Percentiles rank a stretch among this genome's conserved stretches.
These are phyloP conservation scores for Stichopus chloronotus DNA, from an alignment of 35 echinoderm and acorn worm genomes.

Conservation along the genomic window DNA sequence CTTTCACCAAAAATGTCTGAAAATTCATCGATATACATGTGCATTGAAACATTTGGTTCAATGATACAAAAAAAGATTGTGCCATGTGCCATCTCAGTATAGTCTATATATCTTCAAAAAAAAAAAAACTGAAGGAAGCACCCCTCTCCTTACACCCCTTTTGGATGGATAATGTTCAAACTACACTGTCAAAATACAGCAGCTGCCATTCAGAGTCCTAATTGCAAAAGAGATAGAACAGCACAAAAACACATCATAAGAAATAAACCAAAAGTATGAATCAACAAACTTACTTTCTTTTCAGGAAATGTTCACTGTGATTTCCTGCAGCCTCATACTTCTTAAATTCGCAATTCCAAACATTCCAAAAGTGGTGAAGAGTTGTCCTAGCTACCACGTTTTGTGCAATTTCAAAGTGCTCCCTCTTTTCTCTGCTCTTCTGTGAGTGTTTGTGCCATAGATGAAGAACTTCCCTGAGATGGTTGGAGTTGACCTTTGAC, in stretches of 20 bases:
- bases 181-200: no score
- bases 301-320: background rate
- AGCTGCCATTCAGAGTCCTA: no score
- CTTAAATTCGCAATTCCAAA: background rate
- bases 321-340: background rate
- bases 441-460: background rate
- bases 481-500: slow-evolving; percentile 12
- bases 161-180: no score
- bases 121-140: no score
- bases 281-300: background rate
- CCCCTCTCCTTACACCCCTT: no score
- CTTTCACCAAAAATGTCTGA: no score
- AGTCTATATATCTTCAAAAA: no score
- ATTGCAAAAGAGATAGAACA: no score
- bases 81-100: no score
- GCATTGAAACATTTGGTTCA: no score
- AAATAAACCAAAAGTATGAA: background rate
- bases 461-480: slow-evolving; percentile 18
- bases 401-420: background rate
- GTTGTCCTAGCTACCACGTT: background rate
- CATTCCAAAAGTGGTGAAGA: background rate
- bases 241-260: background rate
- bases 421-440: background rate
- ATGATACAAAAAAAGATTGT: no score
- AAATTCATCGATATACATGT: no score